Evolutionary conservation across 2,113 vertebrate species (phyloP).

Genomic region (Pollachius pollachius): DNA sequence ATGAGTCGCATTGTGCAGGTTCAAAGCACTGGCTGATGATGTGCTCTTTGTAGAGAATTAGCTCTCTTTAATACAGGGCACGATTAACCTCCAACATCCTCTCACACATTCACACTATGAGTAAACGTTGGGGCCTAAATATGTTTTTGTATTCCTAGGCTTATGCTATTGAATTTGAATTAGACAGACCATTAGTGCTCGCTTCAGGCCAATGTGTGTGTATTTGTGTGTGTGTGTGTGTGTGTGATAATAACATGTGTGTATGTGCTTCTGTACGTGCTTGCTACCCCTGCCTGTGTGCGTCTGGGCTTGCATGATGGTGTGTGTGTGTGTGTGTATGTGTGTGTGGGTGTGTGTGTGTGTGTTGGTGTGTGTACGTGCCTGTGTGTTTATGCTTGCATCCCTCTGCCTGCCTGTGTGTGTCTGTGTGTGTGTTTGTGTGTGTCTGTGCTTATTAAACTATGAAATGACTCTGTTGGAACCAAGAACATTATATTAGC

Average conservation of each 20-base stretch:
- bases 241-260: not conserved
- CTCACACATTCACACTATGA: conserved; percentile 44
- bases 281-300: not conserved
- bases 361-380: conserved; percentile 3
- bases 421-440: not conserved
- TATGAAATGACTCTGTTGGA: conserved; percentile 43
- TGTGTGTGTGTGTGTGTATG: not conserved
- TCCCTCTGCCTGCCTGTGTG: not conserved
- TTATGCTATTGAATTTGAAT: conserved; percentile 63
- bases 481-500: conserved; percentile 47
- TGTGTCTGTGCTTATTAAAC: not conserved
- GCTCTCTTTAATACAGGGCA: conserved; percentile 35
- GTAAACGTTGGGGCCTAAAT: conserved; percentile 49
- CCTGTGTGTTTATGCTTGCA: conserved; percentile 17
- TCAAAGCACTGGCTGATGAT: conserved; percentile 22
- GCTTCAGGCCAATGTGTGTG: conserved; percentile 30
- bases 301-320: not conserved
- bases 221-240: conserved; percentile 2
- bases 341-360: not conserved
- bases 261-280: not conserved
- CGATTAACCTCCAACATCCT: conserved; percentile 42
- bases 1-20: conserved; percentile 17
- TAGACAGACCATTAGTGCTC: conserved; percentile 61
- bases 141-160: conserved; percentile 53
- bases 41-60: conserved; percentile 24